Conservation (phyloP, 2,797 vertebrate species). For the Aldrovandia affinis region DNA sequence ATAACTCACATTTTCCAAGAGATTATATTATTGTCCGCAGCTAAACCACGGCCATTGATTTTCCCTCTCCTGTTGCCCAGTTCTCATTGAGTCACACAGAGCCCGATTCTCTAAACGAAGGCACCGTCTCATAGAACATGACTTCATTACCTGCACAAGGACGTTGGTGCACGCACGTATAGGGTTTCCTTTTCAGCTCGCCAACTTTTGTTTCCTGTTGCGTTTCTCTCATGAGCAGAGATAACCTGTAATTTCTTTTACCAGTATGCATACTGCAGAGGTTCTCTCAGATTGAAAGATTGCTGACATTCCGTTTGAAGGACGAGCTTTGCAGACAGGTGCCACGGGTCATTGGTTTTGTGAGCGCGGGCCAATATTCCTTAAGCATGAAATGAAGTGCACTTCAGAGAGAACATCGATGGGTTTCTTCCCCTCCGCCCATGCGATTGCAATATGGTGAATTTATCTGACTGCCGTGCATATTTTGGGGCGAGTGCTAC, state of each 20-base stretch:
- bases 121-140: not conserved
- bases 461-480: not conserved
- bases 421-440: not conserved
- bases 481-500: not conserved
- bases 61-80: not conserved
- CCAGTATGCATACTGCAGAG: not conserved
- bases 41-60: conserved; percentile 32
- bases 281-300: not conserved
- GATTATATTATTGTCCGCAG: conserved; percentile 5
- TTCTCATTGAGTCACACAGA: not conserved
- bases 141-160: conserved; percentile 8
- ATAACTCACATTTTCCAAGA: not conserved
- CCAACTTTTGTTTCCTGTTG: not conserved
- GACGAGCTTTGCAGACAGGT: not conserved
- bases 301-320: not conserved
- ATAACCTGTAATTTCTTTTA: not conserved
- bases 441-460: not conserved
- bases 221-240: not conserved
- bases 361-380: not conserved
- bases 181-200: not conserved
- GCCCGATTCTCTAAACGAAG: not conserved
- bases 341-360: conserved; percentile 6
- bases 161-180: not conserved
- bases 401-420: not conserved
- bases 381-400: not conserved